Evolutionary conservation across 2,888 invertebrate genomes (phyloP).

Genomic region (Orthosia gothica): DNA sequence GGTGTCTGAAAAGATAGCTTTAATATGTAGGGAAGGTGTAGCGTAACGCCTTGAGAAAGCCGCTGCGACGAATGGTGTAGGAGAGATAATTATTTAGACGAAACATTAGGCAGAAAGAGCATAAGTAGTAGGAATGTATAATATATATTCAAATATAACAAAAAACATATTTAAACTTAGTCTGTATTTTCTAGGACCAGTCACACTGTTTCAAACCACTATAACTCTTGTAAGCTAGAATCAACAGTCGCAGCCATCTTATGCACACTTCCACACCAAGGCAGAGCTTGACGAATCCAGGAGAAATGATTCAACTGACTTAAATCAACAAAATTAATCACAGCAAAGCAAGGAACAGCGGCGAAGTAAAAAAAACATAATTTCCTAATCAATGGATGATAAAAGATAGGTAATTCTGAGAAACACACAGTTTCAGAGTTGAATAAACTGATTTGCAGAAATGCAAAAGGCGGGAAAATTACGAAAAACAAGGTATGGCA

Average conservation of each 20-base stretch:
- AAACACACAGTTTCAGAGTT: background rate
- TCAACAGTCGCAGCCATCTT: too few species aligned
- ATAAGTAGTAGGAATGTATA: background rate
- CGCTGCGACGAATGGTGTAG: background rate
- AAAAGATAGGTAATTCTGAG: background rate
- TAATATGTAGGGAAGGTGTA: background rate
- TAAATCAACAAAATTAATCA: too few species aligned
- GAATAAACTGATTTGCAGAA: background rate
- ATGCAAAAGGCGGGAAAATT: background rate
- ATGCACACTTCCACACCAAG: too few species aligned
- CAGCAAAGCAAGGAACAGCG: too few species aligned
- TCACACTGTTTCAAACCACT: too few species aligned
- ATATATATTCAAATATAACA: background rate
- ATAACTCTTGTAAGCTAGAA: too few species aligned
- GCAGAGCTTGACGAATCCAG: too few species aligned
- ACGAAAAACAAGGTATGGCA: background rate
- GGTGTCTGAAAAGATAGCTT: constrained; percentile 24
- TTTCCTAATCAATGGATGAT: background rate
- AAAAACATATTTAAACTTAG: background rate
- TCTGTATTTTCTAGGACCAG: too few species aligned
- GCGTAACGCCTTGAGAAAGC: constrained; percentile 8
- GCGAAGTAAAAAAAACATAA: too few species aligned
- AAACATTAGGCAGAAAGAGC: too few species aligned
- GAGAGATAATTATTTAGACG: background rate
- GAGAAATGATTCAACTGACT: too few species aligned